These are phyloP conservation scores for Eolophus roseicapilla DNA, from an alignment of 2,113 vertebrate genomes.

Conservation along the genomic window DNA sequence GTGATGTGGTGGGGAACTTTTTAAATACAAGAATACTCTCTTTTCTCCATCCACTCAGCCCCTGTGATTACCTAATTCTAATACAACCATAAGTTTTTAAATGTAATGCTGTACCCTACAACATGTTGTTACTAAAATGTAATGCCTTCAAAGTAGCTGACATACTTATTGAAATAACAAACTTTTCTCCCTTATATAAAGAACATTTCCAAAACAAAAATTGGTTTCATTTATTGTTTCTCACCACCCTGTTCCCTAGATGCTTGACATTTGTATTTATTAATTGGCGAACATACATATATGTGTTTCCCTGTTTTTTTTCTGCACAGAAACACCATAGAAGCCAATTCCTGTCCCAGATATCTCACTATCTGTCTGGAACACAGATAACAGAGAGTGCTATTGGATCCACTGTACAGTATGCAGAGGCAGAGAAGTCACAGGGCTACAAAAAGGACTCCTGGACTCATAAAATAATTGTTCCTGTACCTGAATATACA, in stretches of 20 bases:
- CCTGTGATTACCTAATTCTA: conserved; percentile 26
- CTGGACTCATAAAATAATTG: background rate
- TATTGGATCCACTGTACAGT: background rate
- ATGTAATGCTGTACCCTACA: background rate
- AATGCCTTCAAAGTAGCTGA: conserved; percentile 20
- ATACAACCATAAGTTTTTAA: background rate
- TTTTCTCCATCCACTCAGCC: conserved; percentile 27
- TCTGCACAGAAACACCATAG: background rate
- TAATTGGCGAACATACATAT: background rate
- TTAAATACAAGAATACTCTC: background rate
- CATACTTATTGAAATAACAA: conserved; percentile 34
- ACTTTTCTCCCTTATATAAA: conserved; percentile 15
- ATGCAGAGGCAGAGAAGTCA: background rate
- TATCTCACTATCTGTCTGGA: background rate
- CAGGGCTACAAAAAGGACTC: background rate
- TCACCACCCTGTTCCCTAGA: background rate
- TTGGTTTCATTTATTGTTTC: conserved; percentile 48
- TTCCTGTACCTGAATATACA: background rate
- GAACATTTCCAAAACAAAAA: conserved; percentile 58
- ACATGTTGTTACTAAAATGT: conserved; percentile 20
- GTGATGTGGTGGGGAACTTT: conserved; percentile 43
- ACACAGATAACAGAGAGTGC: background rate
- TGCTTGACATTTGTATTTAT: background rate
- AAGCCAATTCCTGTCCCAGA: background rate
- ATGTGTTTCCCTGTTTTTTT: background rate